Evolutionary conservation across 2,113 vertebrate genomes (phyloP), one percentile per base, ranked within the genome.

Genomic region (Lethenteron camtschaticum): DNA sequence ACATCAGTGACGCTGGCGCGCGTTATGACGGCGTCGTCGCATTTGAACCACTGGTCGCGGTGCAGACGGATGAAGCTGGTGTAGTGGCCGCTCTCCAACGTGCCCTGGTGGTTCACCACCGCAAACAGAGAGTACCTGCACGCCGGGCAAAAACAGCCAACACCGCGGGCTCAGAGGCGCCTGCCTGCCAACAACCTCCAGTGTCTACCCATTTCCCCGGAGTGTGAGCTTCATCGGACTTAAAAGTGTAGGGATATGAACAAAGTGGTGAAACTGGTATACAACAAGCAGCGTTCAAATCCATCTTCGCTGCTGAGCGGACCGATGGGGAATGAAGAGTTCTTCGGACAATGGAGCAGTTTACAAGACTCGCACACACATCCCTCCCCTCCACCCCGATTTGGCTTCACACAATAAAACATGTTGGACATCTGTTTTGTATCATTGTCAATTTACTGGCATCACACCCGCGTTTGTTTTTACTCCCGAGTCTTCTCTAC

Each of bases 41-140:
- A 99, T 77, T 99, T 99, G 82, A 99, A 99, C 94, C 94, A 99
- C 84, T 99, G 94, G 85, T 99, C 94, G 81, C 94, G 96, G 84
- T 99, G 94, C 82, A 96, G 94, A 72, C 94, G 81, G 80, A 99
- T 99, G 80, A 99, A 96, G 79, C 90, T 99, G 80, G 94, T 99
- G 75, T 99, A 99, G 78, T 99, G 94, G 74, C 94, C 94, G 0
- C 94, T 99, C 80, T 99, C 94, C 83, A 99, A 81, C 72, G 94
- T 99, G 79, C 94, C 94, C 78, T 99, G 94, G 80, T 99, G 94
- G 83, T 99, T 99, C 74, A 99, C 94, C 71, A 99, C 94, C 13
- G 94, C 91, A 78, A 99, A 99, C 81, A 99, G 83, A 78, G 94
- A 94, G 84, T 99, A 99, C 81, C 94, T 99, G 78, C 4, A 68